A percentile compares a stretch with the other conserved stretches of the same genome.
Evolutionary conservation across 2,888 invertebrate genomes (phyloP).

Genomic region (Macrophya alboannulata): DNA sequence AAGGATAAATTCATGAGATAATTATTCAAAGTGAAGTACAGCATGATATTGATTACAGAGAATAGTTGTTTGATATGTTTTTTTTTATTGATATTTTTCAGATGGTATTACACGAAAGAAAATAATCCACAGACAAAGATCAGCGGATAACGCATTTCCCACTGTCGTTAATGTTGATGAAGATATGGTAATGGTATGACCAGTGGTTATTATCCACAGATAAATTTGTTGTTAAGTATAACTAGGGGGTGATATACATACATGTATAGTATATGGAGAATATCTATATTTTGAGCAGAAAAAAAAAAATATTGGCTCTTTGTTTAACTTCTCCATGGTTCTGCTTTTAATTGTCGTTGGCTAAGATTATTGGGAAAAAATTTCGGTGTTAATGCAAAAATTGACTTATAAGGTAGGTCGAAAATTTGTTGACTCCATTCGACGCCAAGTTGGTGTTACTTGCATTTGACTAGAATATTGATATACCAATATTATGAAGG

Average conservation of each 20-base stretch:
- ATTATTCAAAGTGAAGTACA: not conserved
- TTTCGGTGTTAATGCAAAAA: constrained; percentile 62
- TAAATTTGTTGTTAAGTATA: constrained; percentile 48
- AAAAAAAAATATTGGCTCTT: constrained; percentile 44
- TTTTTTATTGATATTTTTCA: constrained; percentile 62
- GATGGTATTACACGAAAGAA: constrained; percentile 77
- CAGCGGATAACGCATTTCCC: constrained; percentile 77
- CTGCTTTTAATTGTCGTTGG: constrained; percentile 52
- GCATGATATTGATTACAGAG: not conserved
- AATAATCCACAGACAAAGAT: constrained; percentile 77
- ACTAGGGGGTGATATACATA: constrained; percentile 16
- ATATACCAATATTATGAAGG: constrained; percentile 15
- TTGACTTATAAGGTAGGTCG: constrained; percentile 70
- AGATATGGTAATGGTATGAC: constrained; percentile 80
- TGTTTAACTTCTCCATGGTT: constrained; percentile 54
- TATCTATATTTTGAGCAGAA: constrained; percentile 37
- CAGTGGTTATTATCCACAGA: constrained; percentile 64
- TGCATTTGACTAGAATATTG: not conserved
- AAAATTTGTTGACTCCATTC: constrained; percentile 71
- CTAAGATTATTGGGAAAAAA: constrained; percentile 41
- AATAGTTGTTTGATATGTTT: constrained; percentile 3
- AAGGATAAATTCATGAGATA: not conserved
- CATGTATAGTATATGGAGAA: constrained; percentile 18
- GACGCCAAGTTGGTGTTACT: constrained; percentile 52
- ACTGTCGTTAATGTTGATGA: constrained; percentile 78